phyloP scores from a whole-genome alignment of 2,888 invertebrate species.

The Itoplectis maculator region DNA sequence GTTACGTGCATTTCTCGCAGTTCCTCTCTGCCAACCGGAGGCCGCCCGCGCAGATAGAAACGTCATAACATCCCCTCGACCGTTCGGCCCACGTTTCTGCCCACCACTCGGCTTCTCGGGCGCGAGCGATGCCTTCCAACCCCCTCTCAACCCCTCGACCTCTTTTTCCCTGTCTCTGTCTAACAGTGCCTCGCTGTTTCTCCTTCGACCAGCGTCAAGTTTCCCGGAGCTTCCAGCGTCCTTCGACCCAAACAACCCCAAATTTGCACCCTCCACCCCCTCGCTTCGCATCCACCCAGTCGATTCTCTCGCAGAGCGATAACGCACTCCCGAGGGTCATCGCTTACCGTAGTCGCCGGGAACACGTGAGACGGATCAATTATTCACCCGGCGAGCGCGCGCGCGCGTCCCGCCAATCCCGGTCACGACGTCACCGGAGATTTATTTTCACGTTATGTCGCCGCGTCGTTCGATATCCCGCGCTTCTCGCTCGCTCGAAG shows the following conservation, averaged over 20 bases:
- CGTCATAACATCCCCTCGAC: conserved; percentile 22
- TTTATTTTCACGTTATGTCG: conserved; percentile 50
- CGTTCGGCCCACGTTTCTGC: neutral
- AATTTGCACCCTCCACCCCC: conserved; percentile 20
- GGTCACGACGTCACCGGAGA: conserved; percentile 62
- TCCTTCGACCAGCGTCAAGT: conserved; percentile 1
- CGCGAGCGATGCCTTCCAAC: neutral
- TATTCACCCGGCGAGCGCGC: too few relatives aligned
- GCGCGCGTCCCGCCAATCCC: conserved; percentile 57
- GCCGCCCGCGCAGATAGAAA: conserved; percentile 28
- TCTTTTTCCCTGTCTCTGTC: too few relatives aligned
- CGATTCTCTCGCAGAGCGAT: conserved; percentile 47
- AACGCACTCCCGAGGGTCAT: conserved; percentile 55
- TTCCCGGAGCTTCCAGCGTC: too few relatives aligned
- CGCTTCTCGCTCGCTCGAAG: too few relatives aligned
- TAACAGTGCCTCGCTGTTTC: neutral
- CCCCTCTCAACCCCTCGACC: neutral
- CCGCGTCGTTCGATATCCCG: conserved; percentile 23
- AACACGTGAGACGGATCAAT: conserved; percentile 56
- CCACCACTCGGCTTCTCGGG: neutral
- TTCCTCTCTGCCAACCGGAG: conserved; percentile 42
- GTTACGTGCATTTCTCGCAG: conserved; percentile 9
- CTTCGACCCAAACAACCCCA: neutral
- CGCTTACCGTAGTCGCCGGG: conserved; percentile 31
- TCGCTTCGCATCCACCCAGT: conserved; percentile 43